phyloP scores from a whole-genome alignment of 2,113 vertebrate genomes.

The Silurus meridionalis region DNA sequence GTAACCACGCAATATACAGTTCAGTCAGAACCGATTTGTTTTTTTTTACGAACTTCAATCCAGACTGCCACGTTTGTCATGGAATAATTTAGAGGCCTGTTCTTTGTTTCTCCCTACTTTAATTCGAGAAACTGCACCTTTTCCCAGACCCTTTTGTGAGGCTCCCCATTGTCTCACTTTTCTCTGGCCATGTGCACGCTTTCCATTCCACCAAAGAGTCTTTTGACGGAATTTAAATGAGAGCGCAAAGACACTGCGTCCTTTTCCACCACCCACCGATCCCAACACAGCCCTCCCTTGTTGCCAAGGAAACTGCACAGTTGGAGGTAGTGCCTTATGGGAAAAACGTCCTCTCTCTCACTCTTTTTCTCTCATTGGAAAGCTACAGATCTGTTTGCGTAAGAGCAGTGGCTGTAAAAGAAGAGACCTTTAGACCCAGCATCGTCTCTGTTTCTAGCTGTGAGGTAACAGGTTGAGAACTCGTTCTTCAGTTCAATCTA shows the following conservation, averaged over 20 bases:
- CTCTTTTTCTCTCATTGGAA: background rate
- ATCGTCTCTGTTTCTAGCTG: background rate
- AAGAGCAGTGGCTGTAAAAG: conserved; percentile 50
- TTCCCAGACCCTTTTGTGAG: background rate
- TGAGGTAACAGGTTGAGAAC: background rate
- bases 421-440: conserved; percentile 68
- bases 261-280: conserved; percentile 21
- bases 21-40: background rate
- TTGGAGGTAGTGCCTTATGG: conserved; percentile 30
- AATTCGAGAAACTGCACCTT: background rate
- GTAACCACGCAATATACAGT: background rate
- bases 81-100: background rate
- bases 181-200: background rate
- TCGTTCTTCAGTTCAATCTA: background rate
- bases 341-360: conserved; percentile 23
- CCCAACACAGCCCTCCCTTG: conserved; percentile 4
- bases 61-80: background rate
- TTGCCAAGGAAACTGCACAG: conserved; percentile 58
- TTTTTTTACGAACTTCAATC: background rate
- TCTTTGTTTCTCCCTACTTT: background rate
- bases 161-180: background rate
- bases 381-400: background rate
- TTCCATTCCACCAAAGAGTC: conserved; percentile 19
- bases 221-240: conserved; percentile 31
- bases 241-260: background rate